Percentiles rank a stretch among this genome's conserved stretches.
Conservation (phyloP, 2,113 vertebrate species). For the Orthonyx spaldingii region DNA sequence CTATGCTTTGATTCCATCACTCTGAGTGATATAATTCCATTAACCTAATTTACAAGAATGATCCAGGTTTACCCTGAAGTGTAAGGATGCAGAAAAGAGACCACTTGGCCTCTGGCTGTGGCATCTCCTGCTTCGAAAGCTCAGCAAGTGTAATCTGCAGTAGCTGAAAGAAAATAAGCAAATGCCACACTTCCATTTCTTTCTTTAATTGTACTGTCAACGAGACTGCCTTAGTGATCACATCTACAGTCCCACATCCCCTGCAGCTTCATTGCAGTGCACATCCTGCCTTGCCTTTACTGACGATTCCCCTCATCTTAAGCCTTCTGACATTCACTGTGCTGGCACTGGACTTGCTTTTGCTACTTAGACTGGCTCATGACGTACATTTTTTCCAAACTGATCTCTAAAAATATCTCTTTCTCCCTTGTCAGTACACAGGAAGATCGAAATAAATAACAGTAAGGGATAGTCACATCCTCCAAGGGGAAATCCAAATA, state of each 20-base stretch:
- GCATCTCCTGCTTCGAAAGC: background rate
- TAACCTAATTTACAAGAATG: background rate
- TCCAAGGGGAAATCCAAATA: background rate
- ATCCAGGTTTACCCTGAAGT: background rate
- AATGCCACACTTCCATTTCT: background rate
- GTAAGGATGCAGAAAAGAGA: background rate
- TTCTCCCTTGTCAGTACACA: background rate
- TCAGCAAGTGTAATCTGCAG: background rate
- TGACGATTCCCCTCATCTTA: background rate
- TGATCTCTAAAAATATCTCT: background rate
- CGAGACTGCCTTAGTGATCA: background rate
- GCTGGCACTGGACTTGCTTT: background rate
- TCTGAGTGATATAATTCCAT: background rate
- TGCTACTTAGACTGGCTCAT: background rate
- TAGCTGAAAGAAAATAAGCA: background rate
- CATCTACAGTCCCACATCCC: background rate
- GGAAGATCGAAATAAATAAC: background rate
- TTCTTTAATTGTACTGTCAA: background rate
- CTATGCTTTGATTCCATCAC: background rate
- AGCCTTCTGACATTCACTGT: accelerated
- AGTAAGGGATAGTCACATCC: background rate
- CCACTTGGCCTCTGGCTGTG: background rate
- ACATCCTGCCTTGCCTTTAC: background rate
- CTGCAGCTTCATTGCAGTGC: background rate
- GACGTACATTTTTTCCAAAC: background rate